Base-by-base conservation (phyloP, 2,797 vertebrate species). In the Mionectes olivaceus region DNA sequence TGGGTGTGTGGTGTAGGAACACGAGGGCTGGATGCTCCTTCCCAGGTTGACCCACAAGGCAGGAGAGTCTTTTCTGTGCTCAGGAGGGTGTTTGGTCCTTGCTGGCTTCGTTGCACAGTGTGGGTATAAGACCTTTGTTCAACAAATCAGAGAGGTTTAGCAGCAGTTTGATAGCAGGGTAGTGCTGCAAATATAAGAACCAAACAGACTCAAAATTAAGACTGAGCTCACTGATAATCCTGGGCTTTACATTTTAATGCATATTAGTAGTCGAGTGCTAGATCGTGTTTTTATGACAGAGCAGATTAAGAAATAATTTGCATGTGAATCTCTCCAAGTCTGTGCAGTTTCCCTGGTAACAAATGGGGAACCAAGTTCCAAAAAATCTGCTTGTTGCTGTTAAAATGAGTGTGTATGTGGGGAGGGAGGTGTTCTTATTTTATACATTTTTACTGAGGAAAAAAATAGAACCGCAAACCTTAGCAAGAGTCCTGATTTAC, bases 301-400 rank as follows among this genome's bases (percentile, higher is more conserved):
- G 79, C 76, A 94, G 82, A 92, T 92, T 92, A 95, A 87, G 79
- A 94, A 94, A 81, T 83, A 43, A 92, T 96, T 93, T 95, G 76
- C 92, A 93, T 94, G 68, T 61, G 84, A 92, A 90, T 83, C 43
- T 90, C 53, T 85, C 64, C 28, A 75, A 88, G 55, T 60, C 91
- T 78, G 12, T 81, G 87, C 87, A 39, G 94, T 95, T 97, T 92
- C 91, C 87, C 55, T 96, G 91, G 92, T 90, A 92, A 97, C 94
- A 91, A 89, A 88, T 83, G 87, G 63, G 60, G 69, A 85, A 81
- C 80, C 50, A 69, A 83, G 43, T 85, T 81, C 69, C 50, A 46
- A 87, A 52, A 87, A 89, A 81, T 71, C 32, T 82, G 61, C 61
- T 83, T 83, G 63, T 77, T 95, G 53, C 57, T 37, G 32, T 87